phyloP scores from a whole-genome alignment of 1,140 invertebrate genomes.

The Callitettix versicolor region DNA sequence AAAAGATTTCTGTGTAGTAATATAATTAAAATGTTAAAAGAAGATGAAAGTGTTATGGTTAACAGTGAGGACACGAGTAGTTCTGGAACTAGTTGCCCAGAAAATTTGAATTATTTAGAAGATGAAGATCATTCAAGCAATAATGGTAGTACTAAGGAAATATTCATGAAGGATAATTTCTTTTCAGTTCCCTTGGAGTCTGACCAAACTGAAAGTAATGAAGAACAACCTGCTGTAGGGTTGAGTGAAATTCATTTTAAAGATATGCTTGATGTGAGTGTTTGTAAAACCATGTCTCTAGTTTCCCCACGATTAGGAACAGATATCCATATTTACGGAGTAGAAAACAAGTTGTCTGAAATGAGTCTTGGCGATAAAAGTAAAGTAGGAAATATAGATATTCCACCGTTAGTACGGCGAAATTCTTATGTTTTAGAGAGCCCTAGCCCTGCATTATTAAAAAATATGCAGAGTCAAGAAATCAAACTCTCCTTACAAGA shows the following conservation, averaged over 20 bases:
- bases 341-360: background rate
- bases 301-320: background rate
- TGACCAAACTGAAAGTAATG: background rate
- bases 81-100: background rate
- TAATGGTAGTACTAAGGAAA: no score
- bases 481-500: no score
- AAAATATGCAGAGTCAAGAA: background rate
- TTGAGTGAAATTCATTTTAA: background rate
- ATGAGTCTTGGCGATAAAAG: background rate
- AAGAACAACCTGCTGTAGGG: background rate
- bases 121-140: no score
- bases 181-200: background rate
- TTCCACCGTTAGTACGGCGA: background rate
- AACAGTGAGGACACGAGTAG: background rate
- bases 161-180: background rate
- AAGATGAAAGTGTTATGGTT: background rate
- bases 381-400: no score
- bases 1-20: background rate
- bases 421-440: constrained; percentile 6
- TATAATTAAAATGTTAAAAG: constrained; percentile 1
- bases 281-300: background rate
- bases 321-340: background rate
- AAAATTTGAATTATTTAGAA: no score
- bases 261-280: background rate
- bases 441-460: constrained; percentile 1